Base-by-base conservation (phyloP, 2,113 vertebrate genomes). In the Mastomys natalensis region DNA sequence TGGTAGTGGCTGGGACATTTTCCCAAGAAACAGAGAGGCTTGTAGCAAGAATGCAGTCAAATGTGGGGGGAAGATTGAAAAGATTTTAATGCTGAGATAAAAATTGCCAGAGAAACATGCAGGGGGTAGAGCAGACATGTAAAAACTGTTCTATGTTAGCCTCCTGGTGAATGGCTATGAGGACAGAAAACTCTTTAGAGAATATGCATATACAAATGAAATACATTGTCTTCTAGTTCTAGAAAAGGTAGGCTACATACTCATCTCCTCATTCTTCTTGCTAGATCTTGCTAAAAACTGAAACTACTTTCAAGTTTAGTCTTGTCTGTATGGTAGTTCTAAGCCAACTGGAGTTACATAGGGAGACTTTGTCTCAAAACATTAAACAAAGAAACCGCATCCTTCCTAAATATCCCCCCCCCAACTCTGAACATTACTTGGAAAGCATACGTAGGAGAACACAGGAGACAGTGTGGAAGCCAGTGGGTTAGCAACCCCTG, bases 61-160 rank as follows among this genome's bases (percentile, higher is more conserved):
- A 68, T 86, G 15, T 92, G 48, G 13, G 45, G 10, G 72, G 16
- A 40, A 95, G 84, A 94, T 96, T 78, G 89, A 95, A 80, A 80
- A 93, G 94, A 89, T 94, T 92, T 93, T 95, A 93, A 84, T 1
- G 19, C 51, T 73, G 45, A 95, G 74, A 95, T 94, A 62, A 96
- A 96, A 94, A 90, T 96, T 95, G 45, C 95, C 82, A 89, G 82
- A 86, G 24, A 95, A 97, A 94, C 87, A 96, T 87, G 40, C 53
- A 91, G 86, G 87, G 87, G 78, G 84, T 80, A 90, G 7, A 87
- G 17, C 82, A 74, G 40, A 84, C 80, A 84, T 68, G 72, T 86
- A 91, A 95, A 92, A 34, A 8, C 74, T n/a, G 88, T 85, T 31
- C 29, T 55, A 91, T 81, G 29, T 43, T 17, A 74, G 29, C 40